Evolutionary conservation across 2,888 invertebrate genomes (phyloP), one percentile per base, ranked within the genome.

Genomic region (Catocala sponsa): DNA sequence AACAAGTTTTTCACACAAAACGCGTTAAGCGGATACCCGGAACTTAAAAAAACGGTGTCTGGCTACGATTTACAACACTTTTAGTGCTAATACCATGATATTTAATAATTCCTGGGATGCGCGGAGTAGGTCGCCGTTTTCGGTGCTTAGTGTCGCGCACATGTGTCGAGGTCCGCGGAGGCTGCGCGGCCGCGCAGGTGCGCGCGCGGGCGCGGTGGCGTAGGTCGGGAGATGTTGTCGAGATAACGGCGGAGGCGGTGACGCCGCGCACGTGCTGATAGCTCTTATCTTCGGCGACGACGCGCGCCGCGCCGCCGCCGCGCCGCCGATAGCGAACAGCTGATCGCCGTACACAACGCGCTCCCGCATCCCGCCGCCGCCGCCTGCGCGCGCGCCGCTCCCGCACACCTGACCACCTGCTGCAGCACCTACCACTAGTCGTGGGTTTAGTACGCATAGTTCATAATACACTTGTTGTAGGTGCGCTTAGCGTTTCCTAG

Each of bases 51-150:
- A 56, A 72, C 65, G 41, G 44, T 44, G 48, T 52, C 49, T 50
- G 65, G 58, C 56, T 44, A 61, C 75, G 74, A 83, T 83, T 84
- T 83, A 83, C 83, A 74, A 62, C 82, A 73, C 74, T 72, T 70
- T 79, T 82, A 83, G 79, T 66, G 78, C 82, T 87, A 86, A 89
- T 82, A 75, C 78, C 82, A 84, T 84, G 84, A 79, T 79, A 88
- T 88, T 87, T 84, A 89, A 89, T 57, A 84, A 78, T 86, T 89
- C 88, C 77, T 78, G 85, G 85, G 85, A 86, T 53, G 56, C 42
- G 35, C 35, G 48, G 51, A 59, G 62, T 44, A 47, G 54, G 50
- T 50, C 43, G 35, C 43, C 2, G 5, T 10, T n/a, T 25, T 25
- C 25, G 25, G 25, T 25, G 25, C 25, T 25, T 25, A 25, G 35